Percentiles rank a stretch among this genome's conserved stretches.
Evolutionary conservation across 2,888 invertebrate species (phyloP).

Genomic region (Craniophora ligustri): DNA sequence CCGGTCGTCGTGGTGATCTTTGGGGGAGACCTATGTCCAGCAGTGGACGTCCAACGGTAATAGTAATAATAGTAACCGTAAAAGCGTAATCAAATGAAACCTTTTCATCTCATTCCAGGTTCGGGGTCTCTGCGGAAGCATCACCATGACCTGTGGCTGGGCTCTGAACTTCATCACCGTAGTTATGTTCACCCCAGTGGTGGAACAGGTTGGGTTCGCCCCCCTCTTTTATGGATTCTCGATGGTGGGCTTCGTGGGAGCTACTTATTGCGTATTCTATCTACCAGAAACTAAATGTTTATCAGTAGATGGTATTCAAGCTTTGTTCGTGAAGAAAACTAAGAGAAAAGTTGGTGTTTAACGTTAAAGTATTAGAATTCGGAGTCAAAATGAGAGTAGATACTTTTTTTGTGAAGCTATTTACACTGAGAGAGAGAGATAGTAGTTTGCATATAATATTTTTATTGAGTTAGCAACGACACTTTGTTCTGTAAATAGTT

Average conservation of each 20-base stretch:
- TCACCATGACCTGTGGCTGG: slow-evolving; percentile 73
- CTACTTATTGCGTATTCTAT: slow-evolving; percentile 70
- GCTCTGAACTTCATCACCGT: slow-evolving; percentile 75
- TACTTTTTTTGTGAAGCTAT: neutral
- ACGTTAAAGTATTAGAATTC: neutral
- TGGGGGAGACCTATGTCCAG: no score
- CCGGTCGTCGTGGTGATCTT: no score
- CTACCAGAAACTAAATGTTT: slow-evolving; percentile 85
- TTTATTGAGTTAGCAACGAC: no score
- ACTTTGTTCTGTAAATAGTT: no score
- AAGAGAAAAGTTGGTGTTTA: slow-evolving; percentile 38
- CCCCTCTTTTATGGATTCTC: slow-evolving; percentile 79
- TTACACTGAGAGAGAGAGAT: no score
- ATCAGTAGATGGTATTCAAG: slow-evolving; percentile 75
- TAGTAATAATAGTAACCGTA: no score
- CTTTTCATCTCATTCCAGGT: slow-evolving; percentile 61
- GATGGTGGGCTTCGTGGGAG: slow-evolving; percentile 69
- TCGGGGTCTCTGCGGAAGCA: slow-evolving; percentile 72
- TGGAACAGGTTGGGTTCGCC: slow-evolving; percentile 71
- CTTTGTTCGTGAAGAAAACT: slow-evolving; percentile 66
- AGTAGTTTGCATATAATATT: no score
- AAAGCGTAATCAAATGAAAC: no score
- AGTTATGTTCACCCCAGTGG: slow-evolving; percentile 75
- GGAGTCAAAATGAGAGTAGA: neutral
- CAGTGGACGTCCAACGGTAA: no score